These are phyloP conservation scores for Oasisia sp. DNA, from an alignment of 2,888 invertebrate genomes.

Conservation along the genomic window DNA sequence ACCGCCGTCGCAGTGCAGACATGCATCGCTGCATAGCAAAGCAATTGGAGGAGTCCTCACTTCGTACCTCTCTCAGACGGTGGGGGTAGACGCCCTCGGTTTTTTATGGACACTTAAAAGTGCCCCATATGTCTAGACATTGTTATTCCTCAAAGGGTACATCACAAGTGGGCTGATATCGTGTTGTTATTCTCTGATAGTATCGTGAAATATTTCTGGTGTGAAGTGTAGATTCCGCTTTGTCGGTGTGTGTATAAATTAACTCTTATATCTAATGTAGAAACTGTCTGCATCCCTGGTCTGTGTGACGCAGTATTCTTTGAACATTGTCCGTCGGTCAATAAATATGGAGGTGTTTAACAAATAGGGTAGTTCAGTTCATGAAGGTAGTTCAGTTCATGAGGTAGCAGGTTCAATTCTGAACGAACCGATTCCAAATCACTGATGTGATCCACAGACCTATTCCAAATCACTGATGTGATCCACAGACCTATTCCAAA, in stretches of 20 bases:
- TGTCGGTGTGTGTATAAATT: not conserved
- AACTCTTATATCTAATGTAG: not conserved
- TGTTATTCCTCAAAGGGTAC: not conserved
- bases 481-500: too few relatives aligned
- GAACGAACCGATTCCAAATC: not conserved
- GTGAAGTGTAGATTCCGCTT: not conserved
- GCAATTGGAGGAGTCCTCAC: not conserved
- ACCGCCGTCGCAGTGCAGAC: not conserved
- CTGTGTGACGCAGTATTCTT: not conserved
- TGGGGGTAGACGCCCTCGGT: not conserved
- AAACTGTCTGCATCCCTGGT: not conserved
- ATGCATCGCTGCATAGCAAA: not conserved
- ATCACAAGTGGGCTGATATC: not conserved
- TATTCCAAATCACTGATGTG: too few relatives aligned
- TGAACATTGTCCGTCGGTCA: too few relatives aligned
- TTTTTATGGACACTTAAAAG: not conserved
- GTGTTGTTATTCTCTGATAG: not conserved
- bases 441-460: not conserved
- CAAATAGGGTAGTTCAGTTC: not conserved
- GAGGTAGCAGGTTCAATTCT: not conserved
- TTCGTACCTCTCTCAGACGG: not conserved
- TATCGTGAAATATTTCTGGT: not conserved
- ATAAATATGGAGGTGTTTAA: too few relatives aligned
- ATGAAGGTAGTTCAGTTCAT: not conserved
- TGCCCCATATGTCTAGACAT: not conserved